Conservation (phyloP, 2,888 invertebrate genomes). For the Papilio elwesi region DNA sequence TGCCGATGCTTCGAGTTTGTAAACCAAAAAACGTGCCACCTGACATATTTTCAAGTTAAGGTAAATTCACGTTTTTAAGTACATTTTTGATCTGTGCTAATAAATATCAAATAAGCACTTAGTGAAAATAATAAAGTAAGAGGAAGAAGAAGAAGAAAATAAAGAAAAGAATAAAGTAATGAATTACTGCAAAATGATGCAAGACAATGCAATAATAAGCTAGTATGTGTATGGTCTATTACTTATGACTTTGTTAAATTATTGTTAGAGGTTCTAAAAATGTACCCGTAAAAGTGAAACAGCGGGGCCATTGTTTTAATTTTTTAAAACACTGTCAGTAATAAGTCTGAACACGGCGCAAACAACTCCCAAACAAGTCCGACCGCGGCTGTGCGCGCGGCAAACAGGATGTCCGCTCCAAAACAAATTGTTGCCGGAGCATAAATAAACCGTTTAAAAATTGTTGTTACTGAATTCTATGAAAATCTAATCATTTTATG, state of each 20-base stretch:
- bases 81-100: too few relatives aligned
- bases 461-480: neutral
- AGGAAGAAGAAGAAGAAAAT: too few relatives aligned
- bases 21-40: too few relatives aligned
- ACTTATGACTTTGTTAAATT: neutral
- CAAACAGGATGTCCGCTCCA: conserved; percentile 15
- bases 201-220: too few relatives aligned
- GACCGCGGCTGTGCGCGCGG: neutral
- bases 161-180: too few relatives aligned
- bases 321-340: conserved; percentile 12
- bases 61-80: too few relatives aligned
- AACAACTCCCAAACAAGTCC: conserved; percentile 20
- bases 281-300: neutral
- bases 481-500: neutral
- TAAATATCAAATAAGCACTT: too few relatives aligned
- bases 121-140: too few relatives aligned
- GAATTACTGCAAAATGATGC: too few relatives aligned
- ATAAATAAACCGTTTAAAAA: conserved; percentile 5
- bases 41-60: too few relatives aligned
- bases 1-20: too few relatives aligned
- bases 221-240: too few relatives aligned
- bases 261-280: neutral
- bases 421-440: conserved; percentile 17
- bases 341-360: conserved; percentile 11
- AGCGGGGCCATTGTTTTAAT: conserved; percentile 4